Evolutionary conservation across 2,888 invertebrate genomes (phyloP), one percentile per base, ranked within the genome.

Genomic region (Uropetala carovei): DNA sequence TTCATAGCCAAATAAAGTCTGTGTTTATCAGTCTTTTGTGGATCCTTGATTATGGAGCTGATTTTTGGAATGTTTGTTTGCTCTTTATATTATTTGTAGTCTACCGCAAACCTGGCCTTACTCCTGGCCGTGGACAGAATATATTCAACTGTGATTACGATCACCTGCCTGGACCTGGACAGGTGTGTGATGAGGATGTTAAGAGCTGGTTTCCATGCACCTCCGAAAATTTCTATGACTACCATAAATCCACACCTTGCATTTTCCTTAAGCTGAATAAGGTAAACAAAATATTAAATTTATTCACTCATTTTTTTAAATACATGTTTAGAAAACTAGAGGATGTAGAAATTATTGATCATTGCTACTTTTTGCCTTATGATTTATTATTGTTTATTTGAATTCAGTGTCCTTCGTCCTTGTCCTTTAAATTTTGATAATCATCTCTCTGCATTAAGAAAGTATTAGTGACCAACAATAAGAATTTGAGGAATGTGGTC

Each of bases 201-300:
- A 97, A 97, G 94, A 96, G 97, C 43, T 98, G 98, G 96, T 96
- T 96, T 0, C 97, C 97, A 0, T 99, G 99, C 95, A 97, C 97
- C 16, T 97, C 97, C 93, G 98, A 98, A 93, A 97, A 98, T 94
- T 96, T 97, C 94, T 99, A 97, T 95, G 99, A 98, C 93, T 99
- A 98, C 95, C 97, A 98, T 94, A 97, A 97, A 94, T 99, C 98
- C 82, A 97, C 97, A 30, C 99, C 99, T 0, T 99, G 99, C 95
- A 96, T 99, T 93, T 97, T 99, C 94, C 96, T 99, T 92, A 99
- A 99, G 95, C 96, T 99, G 81, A 99, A 99, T 95, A 98, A 98
- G 95, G 97, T 97, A 94, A 16, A n/a, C 10, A 60, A 43, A 57
- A 11, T 27, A 9, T 9, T 64, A 68, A 1, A 68, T n/a, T n/a